Base-by-base conservation (phyloP, 2,888 invertebrate genomes). In the Morpho achilles region DNA sequence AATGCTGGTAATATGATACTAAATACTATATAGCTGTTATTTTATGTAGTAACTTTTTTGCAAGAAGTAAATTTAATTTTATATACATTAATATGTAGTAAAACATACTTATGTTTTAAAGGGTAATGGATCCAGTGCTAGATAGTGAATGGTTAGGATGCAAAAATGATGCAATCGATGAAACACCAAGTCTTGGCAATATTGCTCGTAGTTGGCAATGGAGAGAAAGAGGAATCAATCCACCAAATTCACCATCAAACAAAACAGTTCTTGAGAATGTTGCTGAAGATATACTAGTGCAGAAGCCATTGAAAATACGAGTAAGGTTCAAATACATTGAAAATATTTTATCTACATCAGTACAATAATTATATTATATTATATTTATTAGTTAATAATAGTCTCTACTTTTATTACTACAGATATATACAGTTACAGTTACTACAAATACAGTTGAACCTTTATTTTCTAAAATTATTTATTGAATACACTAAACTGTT, bases 241-340 rank as follows among this genome's bases (percentile, higher is more conserved):
- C 89, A 3, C 73, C 75, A 5, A 75, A 84, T 62, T 77, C 74
- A 58, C 81, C 82, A 3, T 72, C 84, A 39, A 92, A 90, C 66
- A 91, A 91, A 56, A 87, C 82, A 47, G 92, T 92, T 49, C 85
- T 93, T 60, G 92, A 93, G 76, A 91, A 91, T 67, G 86, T 91
- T 64, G 94, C 94, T n/a, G 94, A 94, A 76, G 93, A 93, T 69
- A 91, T 92, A 67, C 87, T 94, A 62, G 92, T 94, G 16, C 84
- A 91, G 66, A 94, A 93, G 70, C 89, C 92, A 66, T 80, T 91
- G 42, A 90, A 92, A 70, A 94, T 93, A 79, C 87, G 93, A 86
- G 94, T 94, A 80, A 82, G 87, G 74, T 10, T 41, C 51, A 50
- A 50, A 46, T 54, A 49, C 42, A 10, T 45, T 10, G 0, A n/a